Conservation (phyloP, 2,888 invertebrate species). For the Neocrepidodera transversa region DNA sequence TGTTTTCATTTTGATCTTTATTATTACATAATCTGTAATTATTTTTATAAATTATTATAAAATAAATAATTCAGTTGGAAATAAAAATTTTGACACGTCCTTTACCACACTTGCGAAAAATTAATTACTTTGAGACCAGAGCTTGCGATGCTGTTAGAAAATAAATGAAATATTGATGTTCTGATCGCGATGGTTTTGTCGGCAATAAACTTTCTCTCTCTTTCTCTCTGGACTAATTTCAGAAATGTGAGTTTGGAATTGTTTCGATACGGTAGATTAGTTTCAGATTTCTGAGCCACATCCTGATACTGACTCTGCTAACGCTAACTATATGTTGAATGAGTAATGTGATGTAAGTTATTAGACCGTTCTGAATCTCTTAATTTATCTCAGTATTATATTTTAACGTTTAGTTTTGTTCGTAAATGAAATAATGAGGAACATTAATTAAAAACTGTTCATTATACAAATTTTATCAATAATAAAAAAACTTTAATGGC, state of each 20-base stretch:
- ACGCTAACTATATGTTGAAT: background rate
- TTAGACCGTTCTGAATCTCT: background rate
- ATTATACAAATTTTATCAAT: too few relatives aligned
- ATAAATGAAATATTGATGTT: conserved; percentile 32
- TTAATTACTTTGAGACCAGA: background rate
- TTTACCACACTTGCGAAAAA: background rate
- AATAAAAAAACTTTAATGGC: too few relatives aligned
- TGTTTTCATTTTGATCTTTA: too few relatives aligned
- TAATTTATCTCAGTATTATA: background rate
- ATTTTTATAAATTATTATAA: too few relatives aligned
- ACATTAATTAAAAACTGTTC: too few relatives aligned
- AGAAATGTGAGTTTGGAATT: conserved; percentile 19
- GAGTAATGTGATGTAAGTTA: conserved; percentile 1
- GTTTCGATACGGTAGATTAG: conserved; percentile 20
- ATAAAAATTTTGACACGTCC: conserved; percentile 3
- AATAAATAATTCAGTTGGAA: background rate
- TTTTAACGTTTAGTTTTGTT: too few relatives aligned
- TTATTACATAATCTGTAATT: too few relatives aligned
- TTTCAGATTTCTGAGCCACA: background rate
- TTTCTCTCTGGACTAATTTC: conserved; percentile 18
- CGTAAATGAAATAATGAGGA: too few relatives aligned
- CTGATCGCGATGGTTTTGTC: conserved; percentile 16
- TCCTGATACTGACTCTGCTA: background rate
- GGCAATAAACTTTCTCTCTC: conserved; percentile 21
- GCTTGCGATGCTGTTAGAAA: conserved; percentile 16